These are phyloP conservation scores for Mythimna pallens DNA, from an alignment of 2,888 invertebrate genomes.

Conservation along the genomic window DNA sequence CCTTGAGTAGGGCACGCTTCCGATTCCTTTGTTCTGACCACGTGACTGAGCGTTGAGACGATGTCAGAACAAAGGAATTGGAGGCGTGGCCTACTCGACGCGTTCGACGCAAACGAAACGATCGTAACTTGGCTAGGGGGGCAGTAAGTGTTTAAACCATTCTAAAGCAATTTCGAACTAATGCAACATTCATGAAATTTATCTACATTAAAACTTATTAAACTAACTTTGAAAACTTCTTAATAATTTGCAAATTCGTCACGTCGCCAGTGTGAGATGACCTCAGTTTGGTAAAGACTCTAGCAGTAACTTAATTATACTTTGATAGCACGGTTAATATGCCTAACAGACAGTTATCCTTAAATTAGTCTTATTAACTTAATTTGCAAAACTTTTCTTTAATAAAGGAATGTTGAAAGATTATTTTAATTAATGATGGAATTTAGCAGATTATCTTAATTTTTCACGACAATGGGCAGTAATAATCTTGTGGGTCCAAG, in stretches of 20 bases:
- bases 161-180: background rate
- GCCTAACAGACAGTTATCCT: slow-evolving; percentile 44
- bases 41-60: too few relatives aligned
- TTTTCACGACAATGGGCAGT: slow-evolving; percentile 13
- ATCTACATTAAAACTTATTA: slow-evolving; percentile 21
- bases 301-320: slow-evolving; percentile 51
- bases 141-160: background rate
- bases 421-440: slow-evolving; percentile 40
- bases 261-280: slow-evolving; percentile 32
- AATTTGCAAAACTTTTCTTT: slow-evolving; percentile 52
- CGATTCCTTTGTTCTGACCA: too few relatives aligned
- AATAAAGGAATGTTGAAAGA: slow-evolving; percentile 34
- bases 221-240: slow-evolving; percentile 22
- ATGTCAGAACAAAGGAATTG: too few relatives aligned
- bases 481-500: background rate
- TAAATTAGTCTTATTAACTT: slow-evolving; percentile 55
- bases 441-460: slow-evolving; percentile 2
- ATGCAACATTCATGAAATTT: slow-evolving; percentile 1
- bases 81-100: too few relatives aligned
- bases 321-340: slow-evolving; percentile 57
- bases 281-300: slow-evolving; percentile 36
- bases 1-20: too few relatives aligned
- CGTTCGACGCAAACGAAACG: too few relatives aligned
- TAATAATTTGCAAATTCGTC: slow-evolving; percentile 29
- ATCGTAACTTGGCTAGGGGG: too few relatives aligned